Evolutionary conservation across 2,888 invertebrate genomes (phyloP), one percentile per base, ranked within the genome.

Genomic region (Linyphia triangularis): DNA sequence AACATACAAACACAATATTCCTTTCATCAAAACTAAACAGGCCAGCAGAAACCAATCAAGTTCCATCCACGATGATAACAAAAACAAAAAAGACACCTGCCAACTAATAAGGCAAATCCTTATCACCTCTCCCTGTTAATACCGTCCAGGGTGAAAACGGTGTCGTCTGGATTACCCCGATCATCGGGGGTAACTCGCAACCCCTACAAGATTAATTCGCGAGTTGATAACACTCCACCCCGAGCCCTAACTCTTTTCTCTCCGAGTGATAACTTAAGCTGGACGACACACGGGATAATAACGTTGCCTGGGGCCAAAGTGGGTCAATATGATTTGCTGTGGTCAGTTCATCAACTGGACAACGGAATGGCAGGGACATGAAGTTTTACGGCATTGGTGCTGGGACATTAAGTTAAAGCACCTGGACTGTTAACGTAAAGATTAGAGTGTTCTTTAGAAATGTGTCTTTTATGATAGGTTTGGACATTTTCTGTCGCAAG

Each of bases 201-300:
- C 37, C 73, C 73, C 57, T 9, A 9, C 4, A 19, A 59, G 59
- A 73, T 73, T 73, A 73, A 59, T 59, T 73, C 30, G 2, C 22
- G 57, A 73, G 73, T 73, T 33, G 73, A 73, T 73, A 73, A 59
- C 65, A 30, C 63, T 40, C 75, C 57, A 61, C 16, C 59, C 59
- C 33, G n/a, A 19, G 16, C 19, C 24, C 22, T 10, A 7, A 22
- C 70, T 43, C 28, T 16, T 24, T 13, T 22, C 4, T 22, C n/a
- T 43, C 72, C 51, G 26, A 65, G 79, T 79, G 79, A 79, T 79
- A 79, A 79, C 79, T 79, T 79, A 79, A 79, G 79, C 79, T 37
- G 79, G 67, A 67, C 67, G 51, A 79, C 67, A 51, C 79, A 43
- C 67, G 43, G 13, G 79, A 51, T 79, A 79, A 79, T 67, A 79